Percentiles rank a stretch among this genome's conserved stretches.
Conservation (phyloP, 2,113 vertebrate species). For the Larimichthys polyactis region DNA sequence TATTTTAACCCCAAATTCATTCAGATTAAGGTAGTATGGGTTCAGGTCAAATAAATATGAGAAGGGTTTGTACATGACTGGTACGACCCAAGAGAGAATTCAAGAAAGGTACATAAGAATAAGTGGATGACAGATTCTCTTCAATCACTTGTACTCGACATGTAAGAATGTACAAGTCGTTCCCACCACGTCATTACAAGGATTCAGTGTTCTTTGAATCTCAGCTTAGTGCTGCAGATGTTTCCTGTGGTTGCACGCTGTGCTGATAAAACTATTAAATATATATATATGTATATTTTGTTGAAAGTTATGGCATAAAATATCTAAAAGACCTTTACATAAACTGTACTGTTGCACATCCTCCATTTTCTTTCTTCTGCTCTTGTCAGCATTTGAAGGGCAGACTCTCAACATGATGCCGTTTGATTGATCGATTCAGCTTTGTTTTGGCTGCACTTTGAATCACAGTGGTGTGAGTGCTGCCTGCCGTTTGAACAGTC, state of each 20-base stretch:
- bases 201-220: not conserved
- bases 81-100: not conserved
- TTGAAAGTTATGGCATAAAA: not conserved
- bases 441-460: constrained; percentile 15
- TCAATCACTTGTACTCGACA: not conserved
- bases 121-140: too few species aligned
- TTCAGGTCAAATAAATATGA: not conserved
- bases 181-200: not conserved
- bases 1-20: not conserved
- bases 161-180: too few species aligned
- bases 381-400: not conserved
- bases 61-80: not conserved
- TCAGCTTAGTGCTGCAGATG: not conserved
- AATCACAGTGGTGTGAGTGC: constrained; percentile 4
- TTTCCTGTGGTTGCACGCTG: not conserved
- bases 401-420: not conserved
- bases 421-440: constrained; percentile 33
- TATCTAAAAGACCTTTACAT: not conserved
- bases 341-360: not conserved
- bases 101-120: not conserved
- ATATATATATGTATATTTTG: not conserved
- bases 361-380: not conserved
- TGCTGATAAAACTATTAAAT: not conserved
- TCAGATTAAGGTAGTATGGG: not conserved
- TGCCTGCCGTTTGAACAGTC: constrained; percentile 23